Evolutionary conservation across 1,140 invertebrate species (phyloP), one percentile per base, ranked within the genome.

Genomic region (Chionoecetes opilio): DNA sequence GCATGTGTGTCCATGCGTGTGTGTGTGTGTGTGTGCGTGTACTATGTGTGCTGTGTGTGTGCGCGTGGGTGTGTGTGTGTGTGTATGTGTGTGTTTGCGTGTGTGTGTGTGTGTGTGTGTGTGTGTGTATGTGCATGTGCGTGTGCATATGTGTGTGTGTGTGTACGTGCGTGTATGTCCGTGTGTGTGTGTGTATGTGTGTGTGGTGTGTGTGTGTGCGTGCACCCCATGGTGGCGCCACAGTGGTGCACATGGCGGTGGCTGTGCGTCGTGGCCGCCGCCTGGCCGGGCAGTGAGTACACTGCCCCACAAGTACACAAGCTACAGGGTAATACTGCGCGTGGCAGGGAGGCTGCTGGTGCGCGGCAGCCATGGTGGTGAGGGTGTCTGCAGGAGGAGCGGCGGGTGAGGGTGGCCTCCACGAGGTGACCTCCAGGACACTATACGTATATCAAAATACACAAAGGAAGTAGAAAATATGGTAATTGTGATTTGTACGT

Each of bases 401-500:
- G 26, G 21, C 63, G 26, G 63, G 11, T 26, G 63, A 75, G 63
- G 26, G 63, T 75, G 21, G 63, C 63, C 63, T 75, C 63, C 63
- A 6, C n/a, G 63, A 75, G 63, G n/a, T 75, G 21, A n/a, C 63
- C 63, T 75, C 63, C 63, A 75, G 6, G 63, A n/a, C 63, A 75
- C 26, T n/a, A n/a, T n/a, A n/a, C n/a, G 82, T 35, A 86, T 41
- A 63, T 34, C 53, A 93, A 85, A 90, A 84, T 41, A 91, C 93
- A 94, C 37, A 91, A 94, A 94, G 93, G 93, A 94, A 94, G 93
- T 94, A 94, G 88, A 84, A 94, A 91, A 87, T 35, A 53, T 94
- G 93, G 93, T 94, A 91, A 84, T 90, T 91, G 35, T 90, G 38
- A 82, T 90, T 94, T 94, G 29, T 32, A 82, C 38, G 53, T 29